Percentiles rank a stretch among this genome's conserved stretches.
Conservation (phyloP, 1,140 invertebrate species). For the Drosophila sproati region DNA sequence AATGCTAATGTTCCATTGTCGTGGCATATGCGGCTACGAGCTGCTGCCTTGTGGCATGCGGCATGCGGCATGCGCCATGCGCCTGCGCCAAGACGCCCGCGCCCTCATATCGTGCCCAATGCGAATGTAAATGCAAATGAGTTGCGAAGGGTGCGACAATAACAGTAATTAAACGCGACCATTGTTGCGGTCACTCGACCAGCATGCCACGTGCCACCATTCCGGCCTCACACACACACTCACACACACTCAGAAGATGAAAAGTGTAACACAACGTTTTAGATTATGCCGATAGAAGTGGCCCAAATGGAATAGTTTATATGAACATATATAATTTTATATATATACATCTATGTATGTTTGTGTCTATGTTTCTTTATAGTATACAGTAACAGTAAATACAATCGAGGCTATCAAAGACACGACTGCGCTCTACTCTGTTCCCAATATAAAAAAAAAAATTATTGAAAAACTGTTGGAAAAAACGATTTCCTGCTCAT, state of each 20-base stretch:
- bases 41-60: conserved; percentile 3
- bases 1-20: conserved; percentile 32
- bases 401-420: conserved; percentile 25
- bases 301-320: no score
- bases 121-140: conserved; percentile 66
- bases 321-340: no score
- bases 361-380: neutral
- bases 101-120: neutral
- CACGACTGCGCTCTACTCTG: no score
- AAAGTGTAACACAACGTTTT: conserved; percentile 66
- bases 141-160: conserved; percentile 74
- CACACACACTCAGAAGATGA: conserved; percentile 21
- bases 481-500: no score
- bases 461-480: no score
- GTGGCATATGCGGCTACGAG: conserved; percentile 35
- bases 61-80: conserved; percentile 9
- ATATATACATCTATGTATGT: neutral
- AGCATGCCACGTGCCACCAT: conserved; percentile 49
- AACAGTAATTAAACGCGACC: conserved; percentile 79
- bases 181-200: conserved; percentile 77
- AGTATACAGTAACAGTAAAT: neutral
- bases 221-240: conserved; percentile 1
- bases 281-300: conserved; percentile 63
- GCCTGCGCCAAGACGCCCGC: conserved; percentile 36
- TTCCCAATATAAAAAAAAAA: no score